These are phyloP conservation scores for Pantherophis alleghaniensis DNA, from an alignment of 2,797 vertebrate genomes.

Conservation along the genomic window DNA sequence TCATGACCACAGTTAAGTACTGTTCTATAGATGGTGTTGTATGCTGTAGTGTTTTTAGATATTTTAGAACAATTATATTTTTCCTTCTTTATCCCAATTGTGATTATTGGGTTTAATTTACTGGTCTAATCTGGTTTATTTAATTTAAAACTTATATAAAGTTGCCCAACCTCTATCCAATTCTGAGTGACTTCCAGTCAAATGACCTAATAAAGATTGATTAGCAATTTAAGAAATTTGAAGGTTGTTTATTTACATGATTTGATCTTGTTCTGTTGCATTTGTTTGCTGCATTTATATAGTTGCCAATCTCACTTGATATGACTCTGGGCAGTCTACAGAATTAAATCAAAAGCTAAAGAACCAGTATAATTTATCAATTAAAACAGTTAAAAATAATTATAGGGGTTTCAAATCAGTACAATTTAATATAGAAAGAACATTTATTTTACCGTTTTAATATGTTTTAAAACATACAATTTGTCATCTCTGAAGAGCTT, in stretches of 20 bases:
- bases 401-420: neutral
- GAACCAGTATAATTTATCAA: neutral
- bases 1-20: too few species aligned
- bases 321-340: neutral
- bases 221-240: neutral
- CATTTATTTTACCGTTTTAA: neutral
- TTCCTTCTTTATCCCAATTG: too few species aligned
- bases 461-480: neutral
- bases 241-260: neutral
- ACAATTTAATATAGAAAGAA: neutral
- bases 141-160: too few species aligned
- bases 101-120: too few species aligned
- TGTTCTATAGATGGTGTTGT: too few species aligned
- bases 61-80: too few species aligned
- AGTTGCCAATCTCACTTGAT: neutral
- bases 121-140: too few species aligned
- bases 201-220: too few species aligned
- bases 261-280: neutral
- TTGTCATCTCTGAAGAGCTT: neutral
- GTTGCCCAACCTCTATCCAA: too few species aligned
- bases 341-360: neutral
- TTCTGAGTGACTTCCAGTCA: too few species aligned
- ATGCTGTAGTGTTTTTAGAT: too few species aligned
- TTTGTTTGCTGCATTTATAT: neutral
- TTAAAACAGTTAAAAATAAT: neutral